Base-by-base conservation (phyloP, 2,888 invertebrate species). In the Embidobia sp. region DNA sequence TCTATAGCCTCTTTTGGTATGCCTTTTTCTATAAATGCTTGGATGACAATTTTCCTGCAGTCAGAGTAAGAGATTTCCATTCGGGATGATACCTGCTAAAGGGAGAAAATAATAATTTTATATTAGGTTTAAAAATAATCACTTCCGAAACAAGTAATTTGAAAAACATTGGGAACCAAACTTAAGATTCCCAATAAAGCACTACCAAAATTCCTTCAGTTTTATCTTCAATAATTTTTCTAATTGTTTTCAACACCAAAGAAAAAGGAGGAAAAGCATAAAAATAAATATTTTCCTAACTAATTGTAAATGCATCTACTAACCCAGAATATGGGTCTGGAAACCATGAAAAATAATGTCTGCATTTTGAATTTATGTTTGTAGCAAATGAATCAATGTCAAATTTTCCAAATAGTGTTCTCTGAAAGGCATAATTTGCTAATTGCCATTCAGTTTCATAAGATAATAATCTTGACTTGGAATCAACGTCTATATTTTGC, bases 111-210 rank as follows among this genome's bases (percentile, higher is more conserved):
- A 84, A 55, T 16, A 84, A 63, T 15, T 81, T 55, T 26, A 26
- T 4, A 15, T 49, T 3, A 7, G 83, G 82, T 33, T 64, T n/a
- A 22, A 86, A 80, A 37, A 59, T 10, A 8, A 83, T 42, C 64
- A 53, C 16, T 61, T 33, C 49, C 10, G 46, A 46, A 10, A 29
- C 16, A 0, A 46, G 16, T 16, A 72, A 48, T 29, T 33, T 55
- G 7, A 11, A 48, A 26, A 83, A 84, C 8, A 83, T 4, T 2
- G 85, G 84, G 49, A 55, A 85, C 85, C 84, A 86, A 1, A 82
- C 77, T 55, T 83, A 83, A 1, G 77, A 66, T 10, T 79, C 80
- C 84, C 80, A 81, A 75, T 77, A 77, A 8, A 78, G 79, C 4
- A 79, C 73, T 3, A 79, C 67, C n/a, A 78, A 15, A 8, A 80